Conservation (phyloP, 2,888 invertebrate species). For the Zele albiditarsus region DNA sequence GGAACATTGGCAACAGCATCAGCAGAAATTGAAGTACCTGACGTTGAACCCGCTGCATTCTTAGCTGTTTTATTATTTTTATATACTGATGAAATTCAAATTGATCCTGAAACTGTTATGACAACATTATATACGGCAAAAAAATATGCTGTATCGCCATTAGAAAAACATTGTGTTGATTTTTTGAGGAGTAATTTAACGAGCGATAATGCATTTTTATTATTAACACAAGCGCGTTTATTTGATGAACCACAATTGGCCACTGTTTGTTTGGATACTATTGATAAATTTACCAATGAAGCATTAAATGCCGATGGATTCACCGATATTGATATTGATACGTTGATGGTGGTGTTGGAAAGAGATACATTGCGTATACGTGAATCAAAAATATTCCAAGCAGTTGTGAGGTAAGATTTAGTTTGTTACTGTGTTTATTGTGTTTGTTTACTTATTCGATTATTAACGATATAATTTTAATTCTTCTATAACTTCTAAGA, state of each 20-base stretch:
- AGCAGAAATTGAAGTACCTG: conserved; percentile 85
- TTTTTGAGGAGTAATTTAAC: conserved; percentile 83
- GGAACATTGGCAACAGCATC: conserved; percentile 82
- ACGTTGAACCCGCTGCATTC: conserved; percentile 89
- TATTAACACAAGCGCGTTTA: conserved; percentile 84
- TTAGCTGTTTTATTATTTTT: conserved; percentile 82
- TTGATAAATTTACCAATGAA: conserved; percentile 88
- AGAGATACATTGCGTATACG: conserved; percentile 86
- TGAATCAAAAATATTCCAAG: conserved; percentile 85
- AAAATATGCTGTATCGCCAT: conserved; percentile 88
- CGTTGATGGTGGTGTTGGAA: conserved; percentile 83
- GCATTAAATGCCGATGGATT: conserved; percentile 87
- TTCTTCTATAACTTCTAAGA: conserved; percentile 64
- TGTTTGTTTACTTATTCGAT: too few relatives aligned
- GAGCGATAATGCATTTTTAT: conserved; percentile 87
- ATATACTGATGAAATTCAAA: conserved; percentile 88
- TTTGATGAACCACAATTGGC: conserved; percentile 89
- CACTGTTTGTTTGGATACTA: conserved; percentile 86
- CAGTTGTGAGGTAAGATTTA: conserved; percentile 76
- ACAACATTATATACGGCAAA: conserved; percentile 90
- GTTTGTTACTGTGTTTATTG: too few relatives aligned
- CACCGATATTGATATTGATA: conserved; percentile 87
- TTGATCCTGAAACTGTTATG: conserved; percentile 91
- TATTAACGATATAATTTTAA: conserved; percentile 15
- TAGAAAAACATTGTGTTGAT: conserved; percentile 89